Base-by-base conservation (phyloP, 2,797 vertebrate species). In the Ctenochaetus hawaiiensis region DNA sequence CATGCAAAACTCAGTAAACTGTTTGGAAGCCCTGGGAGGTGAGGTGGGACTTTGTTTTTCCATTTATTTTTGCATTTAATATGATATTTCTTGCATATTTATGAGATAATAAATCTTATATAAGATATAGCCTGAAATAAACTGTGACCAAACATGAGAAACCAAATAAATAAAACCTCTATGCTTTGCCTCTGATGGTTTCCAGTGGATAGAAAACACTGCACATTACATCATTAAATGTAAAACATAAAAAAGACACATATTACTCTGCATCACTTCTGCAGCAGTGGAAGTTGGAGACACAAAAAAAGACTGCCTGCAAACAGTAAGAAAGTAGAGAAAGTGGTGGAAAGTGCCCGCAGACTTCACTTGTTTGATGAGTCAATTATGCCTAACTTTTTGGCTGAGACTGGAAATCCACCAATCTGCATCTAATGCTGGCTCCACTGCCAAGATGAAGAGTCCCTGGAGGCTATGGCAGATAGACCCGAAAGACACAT, bases 331-430 rank as follows among this genome's bases (percentile, higher is more conserved):
- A 48, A 78, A 73, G 59, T 18, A 60, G 23, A 57, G 65, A 68
- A 83, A 77, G 73, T 78, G 41, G 65, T 58, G 65, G 75, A 78
- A 75, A 72, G 76, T 54, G 75, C 82, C 83, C 59, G 47, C 69
- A 80, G 82, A 75, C 78, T 67, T 82, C 52, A 59, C 79, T 86
- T 71, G 76, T 80, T 89, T 70, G 64, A 85, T 85, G 80, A 92
- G 80, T 87, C 77, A 87, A 90, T 90, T 90, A 90, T 59, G 41
- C 22, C 67, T 74, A 77, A 90, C 75, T 85, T 89, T 90, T 82
- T 80, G 83, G 80, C 87, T 72, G 75, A 80, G 72, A 62, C 72
- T 83, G 67, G 68, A 88, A 86, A 79, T 77, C 83, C 67, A 77
- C 81, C 77, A 84, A 81, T 89, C 79, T 89, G 87, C 83, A 82